Percentiles rank a stretch among this genome's conserved stretches.
These are phyloP conservation scores for Paralichthys olivaceus DNA, from an alignment of 2,113 vertebrate species.

Conservation along the genomic window DNA sequence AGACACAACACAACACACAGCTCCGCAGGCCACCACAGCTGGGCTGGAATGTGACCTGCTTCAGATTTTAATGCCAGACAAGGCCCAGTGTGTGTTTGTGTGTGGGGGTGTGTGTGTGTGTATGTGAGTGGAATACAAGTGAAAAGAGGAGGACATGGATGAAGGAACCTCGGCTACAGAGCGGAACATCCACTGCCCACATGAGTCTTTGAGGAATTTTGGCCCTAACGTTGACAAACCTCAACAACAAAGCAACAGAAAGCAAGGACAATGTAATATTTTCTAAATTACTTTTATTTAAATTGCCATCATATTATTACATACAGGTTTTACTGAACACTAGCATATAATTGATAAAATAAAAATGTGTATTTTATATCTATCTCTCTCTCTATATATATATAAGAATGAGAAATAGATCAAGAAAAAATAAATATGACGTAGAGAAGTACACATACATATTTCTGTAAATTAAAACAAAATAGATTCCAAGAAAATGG, in stretches of 20 bases:
- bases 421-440: constrained; percentile 75
- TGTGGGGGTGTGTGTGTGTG: constrained; percentile 44
- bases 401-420: constrained; percentile 33
- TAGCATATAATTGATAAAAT: constrained; percentile 46
- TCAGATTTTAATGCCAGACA: constrained; percentile 75
- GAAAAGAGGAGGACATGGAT: constrained; percentile 56
- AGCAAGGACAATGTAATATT: constrained; percentile 13
- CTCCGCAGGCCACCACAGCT: constrained; percentile 81
- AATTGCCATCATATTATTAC: constrained; percentile 29
- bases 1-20: constrained; percentile 86
- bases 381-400: constrained; percentile 1
- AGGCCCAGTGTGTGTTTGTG: constrained; percentile 46
- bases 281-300: constrained; percentile 68
- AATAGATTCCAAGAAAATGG: constrained; percentile 51
- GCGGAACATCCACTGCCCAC: constrained; percentile 2
- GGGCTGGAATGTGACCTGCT: constrained; percentile 86
- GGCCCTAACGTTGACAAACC: background rate
- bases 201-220: constrained; percentile 19
- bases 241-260: constrained; percentile 3
- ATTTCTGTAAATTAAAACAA: constrained; percentile 60
- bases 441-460: constrained; percentile 62
- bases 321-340: constrained; percentile 37
- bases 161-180: constrained; percentile 46
- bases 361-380: constrained; percentile 39
- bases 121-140: constrained; percentile 41